Evolutionary conservation across 1,140 invertebrate genomes (phyloP).

Genomic region (Aphis craccivora): DNA sequence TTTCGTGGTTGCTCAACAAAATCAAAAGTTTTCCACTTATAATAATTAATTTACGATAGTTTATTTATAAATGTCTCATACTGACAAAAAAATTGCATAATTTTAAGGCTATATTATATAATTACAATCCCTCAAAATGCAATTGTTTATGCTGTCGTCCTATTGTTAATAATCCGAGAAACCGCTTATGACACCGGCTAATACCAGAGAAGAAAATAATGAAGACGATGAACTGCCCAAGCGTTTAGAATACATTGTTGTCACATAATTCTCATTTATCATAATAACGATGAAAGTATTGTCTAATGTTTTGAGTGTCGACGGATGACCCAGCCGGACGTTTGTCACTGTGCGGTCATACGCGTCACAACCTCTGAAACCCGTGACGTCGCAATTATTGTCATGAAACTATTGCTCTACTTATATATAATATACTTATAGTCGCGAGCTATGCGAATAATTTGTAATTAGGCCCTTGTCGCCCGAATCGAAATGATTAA

Average conservation of each 20-base stretch:
- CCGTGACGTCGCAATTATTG: neutral
- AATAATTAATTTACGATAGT: neutral
- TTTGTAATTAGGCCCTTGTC: slow-evolving; percentile 39
- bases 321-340: neutral
- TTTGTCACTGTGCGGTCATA: neutral
- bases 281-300: neutral
- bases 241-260: neutral
- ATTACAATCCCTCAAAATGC: neutral
- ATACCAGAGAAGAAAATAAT: neutral
- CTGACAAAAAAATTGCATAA: neutral
- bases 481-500: slow-evolving; percentile 1
- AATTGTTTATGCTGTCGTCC: neutral
- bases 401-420: neutral
- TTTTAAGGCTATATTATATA: no score
- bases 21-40: neutral
- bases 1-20: neutral
- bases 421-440: neutral
- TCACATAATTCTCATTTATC: neutral
- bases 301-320: neutral
- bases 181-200: neutral
- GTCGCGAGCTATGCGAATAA: neutral
- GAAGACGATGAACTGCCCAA: neutral
- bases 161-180: neutral
- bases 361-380: neutral
- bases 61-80: neutral